Conservation (phyloP, 2,113 vertebrate species). For the Noctilio leporinus region DNA sequence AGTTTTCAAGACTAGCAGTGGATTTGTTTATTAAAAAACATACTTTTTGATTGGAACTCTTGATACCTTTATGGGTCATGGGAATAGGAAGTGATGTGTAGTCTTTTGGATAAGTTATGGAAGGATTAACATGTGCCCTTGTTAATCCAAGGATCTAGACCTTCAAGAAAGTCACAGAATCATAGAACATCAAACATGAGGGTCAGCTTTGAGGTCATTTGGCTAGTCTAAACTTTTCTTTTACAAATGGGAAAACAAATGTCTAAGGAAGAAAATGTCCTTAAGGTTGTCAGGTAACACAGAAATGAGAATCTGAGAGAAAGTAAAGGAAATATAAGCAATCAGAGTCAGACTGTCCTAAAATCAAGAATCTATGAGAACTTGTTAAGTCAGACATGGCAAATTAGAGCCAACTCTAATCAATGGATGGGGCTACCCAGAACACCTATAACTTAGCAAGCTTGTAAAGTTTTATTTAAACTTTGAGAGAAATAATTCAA, state of each 20-base stretch:
- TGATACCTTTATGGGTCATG: not conserved
- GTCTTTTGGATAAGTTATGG: not conserved
- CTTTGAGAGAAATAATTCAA: not conserved
- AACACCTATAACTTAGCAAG: not conserved
- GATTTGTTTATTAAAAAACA: not conserved
- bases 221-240: not conserved
- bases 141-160: not conserved
- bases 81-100: not conserved
- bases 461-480: not conserved
- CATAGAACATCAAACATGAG: not conserved
- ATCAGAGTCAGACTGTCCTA: not conserved
- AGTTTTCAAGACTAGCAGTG: not conserved
- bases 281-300: not conserved
- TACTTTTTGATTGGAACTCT: not conserved
- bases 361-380: not conserved
- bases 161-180: not conserved
- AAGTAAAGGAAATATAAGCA: not conserved
- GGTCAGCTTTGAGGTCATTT: not conserved
- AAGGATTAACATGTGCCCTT: not conserved
- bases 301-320: not conserved
- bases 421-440: not conserved
- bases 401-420: not conserved
- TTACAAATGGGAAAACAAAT: not conserved
- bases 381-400: not conserved
- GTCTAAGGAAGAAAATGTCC: not conserved